Evolutionary conservation across 2,113 vertebrate genomes (phyloP).

Genomic region (western clawed frog (Xenopus tropicalis)): DNA sequence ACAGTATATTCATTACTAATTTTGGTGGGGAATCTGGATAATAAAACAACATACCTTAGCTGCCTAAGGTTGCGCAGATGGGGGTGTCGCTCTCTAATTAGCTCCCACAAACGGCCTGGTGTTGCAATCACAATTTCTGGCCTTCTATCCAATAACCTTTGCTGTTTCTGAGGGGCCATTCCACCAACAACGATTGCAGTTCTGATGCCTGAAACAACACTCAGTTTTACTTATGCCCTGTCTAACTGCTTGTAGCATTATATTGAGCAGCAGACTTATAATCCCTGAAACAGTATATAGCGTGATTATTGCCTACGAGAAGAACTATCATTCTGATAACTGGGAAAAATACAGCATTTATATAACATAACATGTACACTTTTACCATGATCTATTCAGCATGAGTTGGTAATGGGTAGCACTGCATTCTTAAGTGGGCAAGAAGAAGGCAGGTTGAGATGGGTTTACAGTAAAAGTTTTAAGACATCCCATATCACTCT

Average conservation of each 20-base stretch:
- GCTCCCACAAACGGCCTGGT: constrained; percentile 91
- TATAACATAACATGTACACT: too few species aligned
- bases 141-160: constrained; percentile 76
- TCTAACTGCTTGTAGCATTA: too few species aligned
- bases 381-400: too few species aligned
- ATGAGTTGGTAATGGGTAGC: too few species aligned
- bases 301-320: not conserved
- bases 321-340: too few species aligned
- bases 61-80: constrained; percentile 81
- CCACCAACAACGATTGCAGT: constrained; percentile 90
- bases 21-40: not conserved
- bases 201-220: constrained; percentile 71
- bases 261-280: too few species aligned
- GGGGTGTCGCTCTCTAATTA: constrained; percentile 82
- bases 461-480: too few species aligned
- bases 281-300: too few species aligned
- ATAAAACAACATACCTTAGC: constrained; percentile 68
- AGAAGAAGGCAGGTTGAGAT: too few species aligned
- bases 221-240: not conserved
- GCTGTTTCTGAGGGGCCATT: constrained; percentile 89
- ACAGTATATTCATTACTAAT: too few species aligned
- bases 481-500: too few species aligned
- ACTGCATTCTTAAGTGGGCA: too few species aligned
- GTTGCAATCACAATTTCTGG: constrained; percentile 93
- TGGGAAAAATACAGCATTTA: not conserved